Conservation (phyloP, 1,140 invertebrate genomes). For the Steinernema khuongi region DNA sequence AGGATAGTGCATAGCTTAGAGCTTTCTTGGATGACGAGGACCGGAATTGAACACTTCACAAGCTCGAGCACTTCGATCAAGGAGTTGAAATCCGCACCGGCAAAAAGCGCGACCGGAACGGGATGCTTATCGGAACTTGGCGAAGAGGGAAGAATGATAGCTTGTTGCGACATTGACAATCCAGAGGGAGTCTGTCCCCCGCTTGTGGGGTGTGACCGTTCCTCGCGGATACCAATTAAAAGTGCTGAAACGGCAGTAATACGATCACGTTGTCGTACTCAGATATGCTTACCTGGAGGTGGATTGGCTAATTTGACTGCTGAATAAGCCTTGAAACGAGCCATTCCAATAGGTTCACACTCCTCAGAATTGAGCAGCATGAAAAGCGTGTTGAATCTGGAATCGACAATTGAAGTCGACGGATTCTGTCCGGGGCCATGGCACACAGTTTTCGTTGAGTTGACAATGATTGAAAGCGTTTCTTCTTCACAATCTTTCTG, state of each 20-base stretch:
- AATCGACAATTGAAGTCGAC: constrained; percentile 23
- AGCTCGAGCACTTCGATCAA: constrained; percentile 42
- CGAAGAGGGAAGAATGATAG: constrained; percentile 44
- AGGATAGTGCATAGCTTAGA: constrained; percentile 50
- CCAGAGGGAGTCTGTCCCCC: constrained; percentile 33
- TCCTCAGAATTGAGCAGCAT: constrained; percentile 18
- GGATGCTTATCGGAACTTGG: constrained; percentile 42
- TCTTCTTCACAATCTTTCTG: constrained; percentile 22
- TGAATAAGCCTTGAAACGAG: constrained; percentile 34
- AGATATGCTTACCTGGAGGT: constrained; percentile 36
- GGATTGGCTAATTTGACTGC: constrained; percentile 44
- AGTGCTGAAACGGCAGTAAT: constrained; percentile 36
- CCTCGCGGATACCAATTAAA: constrained; percentile 48
- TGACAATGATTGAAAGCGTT: constrained; percentile 28
- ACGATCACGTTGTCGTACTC: neutral
- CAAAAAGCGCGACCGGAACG: constrained; percentile 50
- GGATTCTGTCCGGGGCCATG: neutral
- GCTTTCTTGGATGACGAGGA: constrained; percentile 44
- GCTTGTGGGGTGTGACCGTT: constrained; percentile 26
- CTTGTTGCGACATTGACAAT: constrained; percentile 23
- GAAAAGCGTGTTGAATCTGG: constrained; percentile 32
- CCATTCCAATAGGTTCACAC: neutral
- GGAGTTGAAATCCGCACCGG: constrained; percentile 38
- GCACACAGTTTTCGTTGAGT: constrained; percentile 8
- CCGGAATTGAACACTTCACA: constrained; percentile 48